phyloP scores from a whole-genome alignment of 2,113 vertebrate genomes.

The Sula dactylatra region DNA sequence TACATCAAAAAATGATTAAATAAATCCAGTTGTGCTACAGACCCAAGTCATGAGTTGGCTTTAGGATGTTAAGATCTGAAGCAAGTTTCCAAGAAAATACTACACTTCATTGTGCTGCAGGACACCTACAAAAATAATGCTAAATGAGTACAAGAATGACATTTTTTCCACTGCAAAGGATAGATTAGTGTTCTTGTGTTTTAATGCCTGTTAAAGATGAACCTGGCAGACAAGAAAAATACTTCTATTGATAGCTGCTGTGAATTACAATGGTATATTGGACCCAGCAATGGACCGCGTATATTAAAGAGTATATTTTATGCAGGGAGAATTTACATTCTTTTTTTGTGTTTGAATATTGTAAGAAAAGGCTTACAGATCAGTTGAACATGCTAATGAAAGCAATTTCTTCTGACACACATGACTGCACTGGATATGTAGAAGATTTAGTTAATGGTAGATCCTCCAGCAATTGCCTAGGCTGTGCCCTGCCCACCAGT shows the following conservation, averaged over 20 bases:
- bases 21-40: slow-evolving; percentile 6
- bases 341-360: not conserved
- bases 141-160: not conserved
- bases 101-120: not conserved
- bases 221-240: not conserved
- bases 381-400: slow-evolving; percentile 19
- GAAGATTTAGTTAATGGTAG: not conserved
- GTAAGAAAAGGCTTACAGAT: not conserved
- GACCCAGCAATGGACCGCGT: not conserved
- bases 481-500: not conserved
- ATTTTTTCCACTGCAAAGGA: not conserved
- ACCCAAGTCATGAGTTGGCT: not conserved
- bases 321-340: not conserved
- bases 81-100: not conserved
- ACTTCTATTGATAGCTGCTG: not conserved
- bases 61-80: slow-evolving; percentile 11
- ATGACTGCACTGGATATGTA: not conserved
- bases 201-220: slow-evolving; percentile 35
- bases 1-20: slow-evolving; percentile 19
- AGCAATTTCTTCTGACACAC: not conserved
- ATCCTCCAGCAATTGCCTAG: not conserved
- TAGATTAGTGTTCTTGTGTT: not conserved
- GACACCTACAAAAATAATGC: not conserved
- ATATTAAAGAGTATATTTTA: not conserved
- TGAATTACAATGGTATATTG: not conserved